Evolutionary conservation across 2,797 vertebrate species (phyloP).

Genomic region (Pteropus rufus): DNA sequence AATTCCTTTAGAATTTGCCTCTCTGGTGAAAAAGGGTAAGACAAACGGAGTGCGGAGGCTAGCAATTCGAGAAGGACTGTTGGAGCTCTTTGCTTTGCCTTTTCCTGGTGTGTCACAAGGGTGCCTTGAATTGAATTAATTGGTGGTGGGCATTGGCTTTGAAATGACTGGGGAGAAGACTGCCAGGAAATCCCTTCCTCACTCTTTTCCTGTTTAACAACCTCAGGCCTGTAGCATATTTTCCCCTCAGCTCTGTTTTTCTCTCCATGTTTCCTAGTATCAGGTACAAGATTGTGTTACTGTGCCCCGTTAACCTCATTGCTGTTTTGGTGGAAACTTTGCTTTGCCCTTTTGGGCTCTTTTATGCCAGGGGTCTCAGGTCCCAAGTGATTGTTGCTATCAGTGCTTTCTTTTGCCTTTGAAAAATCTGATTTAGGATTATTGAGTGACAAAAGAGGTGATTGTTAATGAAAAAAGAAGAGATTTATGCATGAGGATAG

Average conservation of each 20-base stretch:
- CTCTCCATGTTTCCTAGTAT: slow-evolving; percentile 42
- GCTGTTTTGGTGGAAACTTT: slow-evolving; percentile 57
- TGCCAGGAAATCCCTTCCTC: slow-evolving; percentile 37
- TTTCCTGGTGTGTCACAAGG: background rate
- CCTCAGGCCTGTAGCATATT: background rate
- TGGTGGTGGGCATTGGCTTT: slow-evolving; percentile 19
- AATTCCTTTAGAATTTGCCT: slow-evolving; percentile 45
- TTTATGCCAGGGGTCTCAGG: slow-evolving; percentile 20
- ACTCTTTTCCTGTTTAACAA: background rate
- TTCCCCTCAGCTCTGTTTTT: slow-evolving; percentile 3
- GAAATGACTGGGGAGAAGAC: background rate
- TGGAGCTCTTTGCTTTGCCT: background rate
- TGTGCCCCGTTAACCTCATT: slow-evolving; percentile 53
- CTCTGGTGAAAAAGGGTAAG: background rate
- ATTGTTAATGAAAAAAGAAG: slow-evolving; percentile 43
- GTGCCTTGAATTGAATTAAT: background rate
- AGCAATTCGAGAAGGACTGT: background rate
- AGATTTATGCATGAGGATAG: background rate
- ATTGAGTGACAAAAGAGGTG: slow-evolving; percentile 46
- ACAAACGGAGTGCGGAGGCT: background rate
- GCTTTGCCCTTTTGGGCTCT: background rate
- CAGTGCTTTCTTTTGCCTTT: slow-evolving; percentile 31
- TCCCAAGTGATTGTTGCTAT: slow-evolving; percentile 5
- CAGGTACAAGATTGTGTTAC: slow-evolving; percentile 55
- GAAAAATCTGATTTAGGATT: slow-evolving; percentile 46